A percentile compares a stretch with the other conserved stretches of the same genome.
These are phyloP conservation scores for Sebastiscus tertius DNA, from an alignment of 2,797 vertebrate species.

Conservation along the genomic window DNA sequence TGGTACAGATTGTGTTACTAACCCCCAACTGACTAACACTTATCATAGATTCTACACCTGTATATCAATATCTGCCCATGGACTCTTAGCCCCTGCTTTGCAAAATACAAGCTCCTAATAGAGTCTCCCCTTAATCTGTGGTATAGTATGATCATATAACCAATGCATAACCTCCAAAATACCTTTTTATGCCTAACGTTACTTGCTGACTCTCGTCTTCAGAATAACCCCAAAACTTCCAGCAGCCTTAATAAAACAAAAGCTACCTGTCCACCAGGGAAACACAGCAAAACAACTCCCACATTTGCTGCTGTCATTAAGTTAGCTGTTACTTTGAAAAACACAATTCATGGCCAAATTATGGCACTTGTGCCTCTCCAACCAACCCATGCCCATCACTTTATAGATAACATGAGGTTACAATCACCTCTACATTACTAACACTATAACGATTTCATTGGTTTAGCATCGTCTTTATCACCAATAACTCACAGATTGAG, in stretches of 20 bases:
- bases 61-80: background rate
- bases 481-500: background rate
- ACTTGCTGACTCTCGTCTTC: constrained; percentile 19
- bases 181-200: background rate
- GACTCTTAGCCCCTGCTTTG: background rate
- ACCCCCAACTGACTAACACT: background rate
- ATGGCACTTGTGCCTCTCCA: background rate
- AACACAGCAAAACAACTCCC: background rate
- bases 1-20: background rate
- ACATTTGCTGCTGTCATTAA: background rate
- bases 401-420: background rate
- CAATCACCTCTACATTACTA: background rate
- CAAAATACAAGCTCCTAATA: background rate
- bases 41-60: background rate
- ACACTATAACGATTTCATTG: too few species aligned
- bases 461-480: background rate
- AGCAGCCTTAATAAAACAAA: background rate
- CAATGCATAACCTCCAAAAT: fast-evolving
- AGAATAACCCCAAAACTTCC: background rate
- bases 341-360: background rate
- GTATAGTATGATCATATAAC: background rate
- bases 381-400: background rate
- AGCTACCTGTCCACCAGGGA: background rate
- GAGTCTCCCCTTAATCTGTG: background rate
- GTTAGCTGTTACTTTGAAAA: background rate